Evolutionary conservation across 2,113 vertebrate genomes (phyloP), one percentile per base, ranked within the genome.

Genomic region (Scomber colias): DNA sequence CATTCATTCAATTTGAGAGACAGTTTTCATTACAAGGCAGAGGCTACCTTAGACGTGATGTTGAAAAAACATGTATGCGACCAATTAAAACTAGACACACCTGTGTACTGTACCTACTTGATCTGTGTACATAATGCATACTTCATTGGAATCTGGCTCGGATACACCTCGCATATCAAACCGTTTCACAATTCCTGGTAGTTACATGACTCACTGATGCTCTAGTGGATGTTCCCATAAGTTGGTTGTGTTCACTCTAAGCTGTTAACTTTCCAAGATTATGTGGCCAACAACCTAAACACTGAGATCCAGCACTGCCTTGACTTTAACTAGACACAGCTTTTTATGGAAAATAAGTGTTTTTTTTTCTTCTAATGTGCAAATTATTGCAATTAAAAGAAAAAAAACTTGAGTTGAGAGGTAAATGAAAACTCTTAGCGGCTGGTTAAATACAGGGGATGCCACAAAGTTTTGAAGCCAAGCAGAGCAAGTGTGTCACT

Each of bases 401-500:
- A 46, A 12, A 55, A 50, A 62, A 67, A 54, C 5, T 21, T 55
- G 0, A 65, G 13, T 2, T 12, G 35, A 19, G 1, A 14, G 27
- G 56, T 40, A 9, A 35, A 62, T 24, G 9, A 90, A 66, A 84
- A 78, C 77, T 85, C 85, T 83, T 57, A 56, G 71, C 3, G 53
- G 63, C 79, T 78, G 90, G 90, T 92, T 68, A 91, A 92, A 92
- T 48, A 79, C 86, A 85, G 80, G 85, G 91, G 85, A 48, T 90
- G 89, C 82, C 83, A 81, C 71, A 66, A 81, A 84, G 63, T 82
- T 82, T 40, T 49, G 86, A 90, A 95, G 91, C 82, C 88, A 77
- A 87, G 90, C 88, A 88, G 83, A 54, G 78, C 57, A 68, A 89
- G 90, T 74, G 90, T 90, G 80, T 90, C 89, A 77, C 91, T 92